phyloP scores from a whole-genome alignment of 2,888 invertebrate genomes.

The Slavum lentiscoides region DNA sequence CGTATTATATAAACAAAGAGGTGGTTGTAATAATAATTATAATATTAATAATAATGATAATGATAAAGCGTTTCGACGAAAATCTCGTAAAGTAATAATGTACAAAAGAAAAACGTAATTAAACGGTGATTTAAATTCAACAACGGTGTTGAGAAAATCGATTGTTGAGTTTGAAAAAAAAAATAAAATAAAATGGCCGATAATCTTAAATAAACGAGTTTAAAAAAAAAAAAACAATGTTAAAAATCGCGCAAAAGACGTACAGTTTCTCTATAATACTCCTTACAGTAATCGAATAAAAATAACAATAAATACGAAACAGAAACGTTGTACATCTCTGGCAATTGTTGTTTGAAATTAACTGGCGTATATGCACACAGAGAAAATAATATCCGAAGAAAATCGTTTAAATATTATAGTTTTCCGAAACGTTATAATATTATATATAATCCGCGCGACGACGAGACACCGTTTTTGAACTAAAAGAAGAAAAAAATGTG shows the following conservation, averaged over 20 bases:
- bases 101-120: conserved; percentile 6
- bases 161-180: neutral
- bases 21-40: neutral
- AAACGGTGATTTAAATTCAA: neutral
- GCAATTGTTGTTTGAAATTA: conserved; percentile 6
- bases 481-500: neutral
- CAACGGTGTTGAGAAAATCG: neutral
- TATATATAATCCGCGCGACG: too few relatives aligned
- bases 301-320: too few relatives aligned
- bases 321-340: too few relatives aligned
- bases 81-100: neutral
- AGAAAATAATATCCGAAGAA: neutral
- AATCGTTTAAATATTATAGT: neutral
- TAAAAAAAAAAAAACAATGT: neutral
- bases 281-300: neutral
- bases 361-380: neutral
- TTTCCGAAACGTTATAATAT: too few relatives aligned
- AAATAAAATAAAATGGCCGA: neutral
- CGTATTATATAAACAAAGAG: neutral
- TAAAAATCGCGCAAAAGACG: neutral
- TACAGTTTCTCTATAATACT: neutral
- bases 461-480: neutral
- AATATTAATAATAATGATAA: neutral
- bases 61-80: neutral
- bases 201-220: conserved; percentile 1